These are phyloP conservation scores for Pseudoatta argentina DNA, from an alignment of 1,140 invertebrate genomes.

Conservation along the genomic window DNA sequence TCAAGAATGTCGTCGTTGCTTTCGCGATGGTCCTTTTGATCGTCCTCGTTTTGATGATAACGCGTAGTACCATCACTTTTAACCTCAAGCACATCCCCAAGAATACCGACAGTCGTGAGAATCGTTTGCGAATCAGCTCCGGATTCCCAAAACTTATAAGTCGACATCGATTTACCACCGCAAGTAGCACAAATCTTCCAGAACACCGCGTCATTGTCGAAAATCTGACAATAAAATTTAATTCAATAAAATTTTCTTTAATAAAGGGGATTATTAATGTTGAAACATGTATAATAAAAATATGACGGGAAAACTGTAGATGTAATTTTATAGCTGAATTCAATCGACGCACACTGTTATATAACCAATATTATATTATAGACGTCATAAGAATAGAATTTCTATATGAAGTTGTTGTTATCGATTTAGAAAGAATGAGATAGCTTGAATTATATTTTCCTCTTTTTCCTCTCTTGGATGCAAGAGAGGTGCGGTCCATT, in stretches of 20 bases:
- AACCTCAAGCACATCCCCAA: conserved; percentile 73
- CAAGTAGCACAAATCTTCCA: conserved; percentile 59
- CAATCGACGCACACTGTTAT: background rate
- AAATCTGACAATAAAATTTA: conserved; percentile 34
- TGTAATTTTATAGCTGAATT: background rate
- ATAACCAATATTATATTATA: no score
- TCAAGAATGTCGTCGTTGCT: background rate
- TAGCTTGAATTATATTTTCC: no score
- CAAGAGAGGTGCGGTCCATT: no score
- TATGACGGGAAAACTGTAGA: background rate
- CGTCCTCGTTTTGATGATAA: conserved; percentile 55
- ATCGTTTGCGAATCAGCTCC: conserved; percentile 27
- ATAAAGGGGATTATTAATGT: background rate
- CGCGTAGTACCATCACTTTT: conserved; percentile 67
- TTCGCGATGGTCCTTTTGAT: background rate
- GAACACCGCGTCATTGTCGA: conserved; percentile 53
- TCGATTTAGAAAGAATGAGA: no score
- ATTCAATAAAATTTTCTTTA: background rate
- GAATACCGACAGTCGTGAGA: conserved; percentile 72
- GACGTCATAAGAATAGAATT: no score
- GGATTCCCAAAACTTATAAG: conserved; percentile 65
- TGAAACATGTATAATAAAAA: background rate
- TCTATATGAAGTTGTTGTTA: no score
- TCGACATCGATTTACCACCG: conserved; percentile 68
- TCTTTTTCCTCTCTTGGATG: no score